A percentile compares a stretch with the other conserved stretches of the same genome.
Evolutionary conservation across 2,888 invertebrate species (phyloP).

Genomic region (Volucella zonaria): DNA sequence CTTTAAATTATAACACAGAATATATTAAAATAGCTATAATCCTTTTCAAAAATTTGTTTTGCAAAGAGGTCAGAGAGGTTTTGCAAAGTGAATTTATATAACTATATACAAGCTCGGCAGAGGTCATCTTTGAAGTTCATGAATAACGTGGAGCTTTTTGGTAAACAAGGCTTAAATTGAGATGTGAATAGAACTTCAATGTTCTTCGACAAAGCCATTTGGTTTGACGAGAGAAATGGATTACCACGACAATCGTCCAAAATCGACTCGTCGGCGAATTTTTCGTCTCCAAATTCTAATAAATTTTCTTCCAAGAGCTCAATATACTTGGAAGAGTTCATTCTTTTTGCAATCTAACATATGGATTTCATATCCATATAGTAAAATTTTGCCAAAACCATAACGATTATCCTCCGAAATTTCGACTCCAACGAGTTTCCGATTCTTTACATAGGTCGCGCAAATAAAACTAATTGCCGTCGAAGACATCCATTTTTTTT

Average conservation of each 20-base stretch:
- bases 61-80: too few relatives aligned
- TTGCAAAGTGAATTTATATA: too few relatives aligned
- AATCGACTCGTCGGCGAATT: not conserved
- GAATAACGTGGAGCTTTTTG: too few relatives aligned
- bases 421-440: not conserved
- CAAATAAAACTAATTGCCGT: constrained; percentile 1
- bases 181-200: too few relatives aligned
- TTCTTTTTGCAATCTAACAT: not conserved
- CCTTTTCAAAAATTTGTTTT: too few relatives aligned
- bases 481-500: not conserved
- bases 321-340: not conserved
- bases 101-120: too few relatives aligned
- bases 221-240: too few relatives aligned
- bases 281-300: not conserved
- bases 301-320: not conserved
- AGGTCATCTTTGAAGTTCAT: too few relatives aligned
- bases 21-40: too few relatives aligned
- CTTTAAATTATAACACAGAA: too few relatives aligned
- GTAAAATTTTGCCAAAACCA: not conserved
- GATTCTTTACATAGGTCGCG: not conserved
- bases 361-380: not conserved
- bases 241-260: not conserved
- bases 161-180: too few relatives aligned
- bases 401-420: not conserved
- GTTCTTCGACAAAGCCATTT: too few relatives aligned